These are phyloP conservation scores for Dioctria rufipes DNA, from an alignment of 2,888 invertebrate species.

Conservation along the genomic window DNA sequence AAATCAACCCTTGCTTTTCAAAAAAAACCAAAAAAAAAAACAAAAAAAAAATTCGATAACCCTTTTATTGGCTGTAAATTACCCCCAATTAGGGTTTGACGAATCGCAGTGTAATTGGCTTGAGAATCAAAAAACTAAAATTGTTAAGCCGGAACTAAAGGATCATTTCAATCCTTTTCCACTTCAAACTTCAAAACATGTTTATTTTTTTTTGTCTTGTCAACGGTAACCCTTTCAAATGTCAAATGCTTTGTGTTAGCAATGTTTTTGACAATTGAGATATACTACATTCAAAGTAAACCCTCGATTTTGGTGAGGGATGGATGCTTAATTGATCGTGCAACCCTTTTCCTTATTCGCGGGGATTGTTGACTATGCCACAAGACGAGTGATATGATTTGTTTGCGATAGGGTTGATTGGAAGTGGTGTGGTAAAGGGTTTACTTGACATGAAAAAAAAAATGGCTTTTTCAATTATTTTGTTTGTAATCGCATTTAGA, in stretches of 20 bases:
- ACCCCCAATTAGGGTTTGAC: constrained; percentile 2
- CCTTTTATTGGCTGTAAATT: too few relatives aligned
- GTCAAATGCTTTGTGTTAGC: neutral
- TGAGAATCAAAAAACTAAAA: neutral
- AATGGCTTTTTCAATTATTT: neutral
- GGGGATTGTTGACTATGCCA: neutral
- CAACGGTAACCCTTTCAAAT: constrained; percentile 9
- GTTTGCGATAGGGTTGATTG: constrained; percentile 25
- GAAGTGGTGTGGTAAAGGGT: neutral
- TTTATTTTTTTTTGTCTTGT: neutral
- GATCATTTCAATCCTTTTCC: constrained; percentile 15
- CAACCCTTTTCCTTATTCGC: constrained; percentile 18
- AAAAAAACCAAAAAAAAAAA: too few relatives aligned
- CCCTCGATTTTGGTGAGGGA: neutral
- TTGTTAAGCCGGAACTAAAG: constrained; percentile 4
- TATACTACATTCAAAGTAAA: neutral
- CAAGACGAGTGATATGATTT: constrained; percentile 27
- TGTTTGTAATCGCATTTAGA: constrained; percentile 20
- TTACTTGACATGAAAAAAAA: neutral
- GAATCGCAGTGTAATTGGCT: constrained; percentile 13
- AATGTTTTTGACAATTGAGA: constrained; percentile 1
- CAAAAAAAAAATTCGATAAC: too few relatives aligned
- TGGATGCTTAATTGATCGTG: constrained; percentile 35
- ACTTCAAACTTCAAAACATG: neutral
- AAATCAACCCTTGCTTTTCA: too few relatives aligned